Evolutionary conservation across 2,888 invertebrate genomes (phyloP).

Genomic region (Drosophila differens): DNA sequence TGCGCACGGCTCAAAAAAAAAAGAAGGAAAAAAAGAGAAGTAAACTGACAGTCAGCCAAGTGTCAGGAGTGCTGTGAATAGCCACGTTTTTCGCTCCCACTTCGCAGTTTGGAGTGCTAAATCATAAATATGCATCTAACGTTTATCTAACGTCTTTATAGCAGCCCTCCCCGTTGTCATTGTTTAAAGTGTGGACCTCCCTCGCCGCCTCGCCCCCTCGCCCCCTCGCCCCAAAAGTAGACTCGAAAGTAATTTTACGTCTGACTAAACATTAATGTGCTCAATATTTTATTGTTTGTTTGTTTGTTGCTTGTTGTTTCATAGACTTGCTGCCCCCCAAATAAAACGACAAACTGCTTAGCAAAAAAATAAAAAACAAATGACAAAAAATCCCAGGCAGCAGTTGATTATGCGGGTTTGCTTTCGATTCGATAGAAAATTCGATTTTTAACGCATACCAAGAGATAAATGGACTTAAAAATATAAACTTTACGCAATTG

Average conservation of each 20-base stretch:
- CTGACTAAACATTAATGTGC: conserved; percentile 86
- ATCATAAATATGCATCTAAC: conserved; percentile 82
- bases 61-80: conserved; percentile 35
- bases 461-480: conserved; percentile 22
- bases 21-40: neutral
- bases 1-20: conserved; percentile 27
- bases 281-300: conserved; percentile 86
- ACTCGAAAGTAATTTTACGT: conserved; percentile 86
- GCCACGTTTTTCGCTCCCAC: conserved; percentile 40
- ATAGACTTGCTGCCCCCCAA: conserved; percentile 27
- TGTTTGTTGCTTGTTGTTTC: conserved; percentile 82
- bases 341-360: conserved; percentile 40
- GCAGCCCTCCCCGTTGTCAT: conserved; percentile 61
- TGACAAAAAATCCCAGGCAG: conserved; percentile 37
- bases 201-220: conserved; percentile 5
- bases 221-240: conserved; percentile 65
- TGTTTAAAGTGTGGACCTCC: conserved; percentile 69
- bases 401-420: conserved; percentile 72
- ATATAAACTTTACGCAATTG: neutral
- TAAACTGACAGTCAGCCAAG: conserved; percentile 59
- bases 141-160: conserved; percentile 79
- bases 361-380: conserved; percentile 22
- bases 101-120: conserved; percentile 58
- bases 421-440: conserved; percentile 41
- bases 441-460: conserved; percentile 35